Evolutionary conservation across 2,797 vertebrate species (phyloP).

Genomic region (Fratercula arctica): DNA sequence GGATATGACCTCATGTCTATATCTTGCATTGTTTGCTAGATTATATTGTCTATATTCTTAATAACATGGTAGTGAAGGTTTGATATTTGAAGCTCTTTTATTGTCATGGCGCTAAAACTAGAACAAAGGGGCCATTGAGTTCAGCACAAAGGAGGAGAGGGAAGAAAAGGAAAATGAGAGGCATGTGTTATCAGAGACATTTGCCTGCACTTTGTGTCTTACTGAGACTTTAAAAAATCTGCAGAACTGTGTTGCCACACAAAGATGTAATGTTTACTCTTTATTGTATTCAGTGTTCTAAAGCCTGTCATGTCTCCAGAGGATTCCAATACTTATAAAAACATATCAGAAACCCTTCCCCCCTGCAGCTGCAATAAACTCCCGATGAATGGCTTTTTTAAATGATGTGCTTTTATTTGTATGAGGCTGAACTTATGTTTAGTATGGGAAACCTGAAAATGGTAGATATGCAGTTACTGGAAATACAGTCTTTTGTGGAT

Average conservation of each 20-base stretch:
- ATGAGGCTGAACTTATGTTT: not conserved
- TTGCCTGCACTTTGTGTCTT: not conserved
- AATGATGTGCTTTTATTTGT: not conserved
- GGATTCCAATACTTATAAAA: not conserved
- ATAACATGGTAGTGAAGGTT: accelerated
- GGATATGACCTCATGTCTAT: not conserved
- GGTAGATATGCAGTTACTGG: not conserved
- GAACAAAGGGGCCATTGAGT: not conserved
- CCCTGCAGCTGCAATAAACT: not conserved
- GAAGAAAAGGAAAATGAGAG: not conserved
- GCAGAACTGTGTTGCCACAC: not conserved
- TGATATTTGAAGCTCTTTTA: not conserved
- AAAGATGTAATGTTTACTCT: not conserved
- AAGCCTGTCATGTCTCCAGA: not conserved
- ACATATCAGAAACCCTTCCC: not conserved
- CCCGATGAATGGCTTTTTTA: not conserved
- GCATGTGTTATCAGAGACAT: not conserved
- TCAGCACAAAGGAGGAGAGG: not conserved
- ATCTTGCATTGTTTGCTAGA: not conserved
- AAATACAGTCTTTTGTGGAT: not conserved
- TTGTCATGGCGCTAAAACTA: not conserved
- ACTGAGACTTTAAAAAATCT: not conserved
- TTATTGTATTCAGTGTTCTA: not conserved
- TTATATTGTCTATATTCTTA: not conserved
- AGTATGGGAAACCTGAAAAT: not conserved